Percentiles rank a stretch among this genome's conserved stretches.
These are phyloP conservation scores for Hassar affinis DNA, from an alignment of 2,113 vertebrate species.

Conservation along the genomic window DNA sequence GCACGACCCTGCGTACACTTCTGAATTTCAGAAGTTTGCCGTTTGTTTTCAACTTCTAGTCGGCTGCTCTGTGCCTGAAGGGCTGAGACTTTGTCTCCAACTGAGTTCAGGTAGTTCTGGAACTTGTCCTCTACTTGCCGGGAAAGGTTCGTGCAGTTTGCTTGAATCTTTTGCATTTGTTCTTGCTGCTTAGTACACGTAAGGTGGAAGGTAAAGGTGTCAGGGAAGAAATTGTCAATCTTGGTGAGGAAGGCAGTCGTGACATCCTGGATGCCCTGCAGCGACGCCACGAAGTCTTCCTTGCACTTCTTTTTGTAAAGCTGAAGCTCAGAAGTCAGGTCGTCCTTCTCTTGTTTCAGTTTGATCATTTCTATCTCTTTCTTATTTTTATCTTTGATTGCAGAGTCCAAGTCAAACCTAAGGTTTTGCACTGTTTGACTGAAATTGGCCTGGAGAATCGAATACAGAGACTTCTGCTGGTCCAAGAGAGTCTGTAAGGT, in stretches of 20 bases:
- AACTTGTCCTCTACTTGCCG: conserved; percentile 68
- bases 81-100: conserved; percentile 63
- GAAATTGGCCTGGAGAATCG: conserved; percentile 66
- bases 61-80: conserved; percentile 64
- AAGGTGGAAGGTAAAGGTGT: conserved; percentile 71
- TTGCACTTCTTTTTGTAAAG: conserved; percentile 72
- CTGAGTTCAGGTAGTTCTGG: conserved; percentile 62
- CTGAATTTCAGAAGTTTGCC: conserved; percentile 39
- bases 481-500: conserved; percentile 50
- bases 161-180: conserved; percentile 61
- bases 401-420: conserved; percentile 57
- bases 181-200: conserved; percentile 69
- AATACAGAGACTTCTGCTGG: conserved; percentile 61
- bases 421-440: conserved; percentile 61
- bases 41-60: conserved; percentile 61
- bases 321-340: conserved; percentile 61
- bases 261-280: conserved; percentile 70
- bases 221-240: conserved; percentile 69
- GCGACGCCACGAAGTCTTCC: conserved; percentile 68
- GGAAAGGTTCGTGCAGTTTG: conserved; percentile 68
- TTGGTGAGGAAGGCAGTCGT: conserved; percentile 66
- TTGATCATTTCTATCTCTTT: conserved; percentile 41
- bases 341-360: conserved; percentile 56
- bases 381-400: conserved; percentile 55
- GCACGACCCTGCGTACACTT: conserved; percentile 54